Evolutionary conservation across 1,140 invertebrate species (phyloP), one percentile per base, ranked within the genome.

Genomic region (Phymastichus coffea): DNA sequence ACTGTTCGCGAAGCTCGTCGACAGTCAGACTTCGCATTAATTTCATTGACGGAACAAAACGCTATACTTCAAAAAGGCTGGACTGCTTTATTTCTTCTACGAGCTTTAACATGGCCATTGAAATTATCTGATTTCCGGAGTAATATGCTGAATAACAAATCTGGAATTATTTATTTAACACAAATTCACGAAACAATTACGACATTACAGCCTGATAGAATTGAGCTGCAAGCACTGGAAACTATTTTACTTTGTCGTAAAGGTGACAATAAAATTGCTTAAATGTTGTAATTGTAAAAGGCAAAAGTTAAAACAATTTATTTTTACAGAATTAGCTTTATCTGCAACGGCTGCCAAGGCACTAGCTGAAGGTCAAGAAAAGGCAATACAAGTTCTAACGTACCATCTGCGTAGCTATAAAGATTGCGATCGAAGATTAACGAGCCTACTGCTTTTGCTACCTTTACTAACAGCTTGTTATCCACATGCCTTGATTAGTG

Each of bases 201-300:
- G 22, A 74, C 81, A 40, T 55, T 88, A 19, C 75, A 78, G 4
- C 76, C 84, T 10, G 82, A 86, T 58, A 67, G 78, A 10, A 68
- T 83, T 55, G 87, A 89, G 61, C 67, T 86, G 2, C 82, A 83
- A 20, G 73, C 85, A 30, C 62, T 90, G 17, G 86, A 89, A 75
- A 86, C 84, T 2, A 73, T 89, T 12, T 71, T 86, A 17, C 72
- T 89, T 4, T 86, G 85, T 59, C 80, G 86, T 52, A 81, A 78
- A 66, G 86, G 85, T 86, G 70, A 71, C 68, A 14, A 40, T 54
- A 25, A 49, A 1, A 17, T 52, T 38, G 1, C 17, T 20, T 49
- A 49, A 48, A 53, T 46, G 8, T n/a, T n/a, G n/a, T n/a, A n/a
- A n/a, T n/a, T n/a, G n/a, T n/a, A n/a, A n/a, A n/a, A n/a, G n/a